phyloP scores from a whole-genome alignment of 2,113 vertebrate species.

The Cyphomyrus discorhynchus region DNA sequence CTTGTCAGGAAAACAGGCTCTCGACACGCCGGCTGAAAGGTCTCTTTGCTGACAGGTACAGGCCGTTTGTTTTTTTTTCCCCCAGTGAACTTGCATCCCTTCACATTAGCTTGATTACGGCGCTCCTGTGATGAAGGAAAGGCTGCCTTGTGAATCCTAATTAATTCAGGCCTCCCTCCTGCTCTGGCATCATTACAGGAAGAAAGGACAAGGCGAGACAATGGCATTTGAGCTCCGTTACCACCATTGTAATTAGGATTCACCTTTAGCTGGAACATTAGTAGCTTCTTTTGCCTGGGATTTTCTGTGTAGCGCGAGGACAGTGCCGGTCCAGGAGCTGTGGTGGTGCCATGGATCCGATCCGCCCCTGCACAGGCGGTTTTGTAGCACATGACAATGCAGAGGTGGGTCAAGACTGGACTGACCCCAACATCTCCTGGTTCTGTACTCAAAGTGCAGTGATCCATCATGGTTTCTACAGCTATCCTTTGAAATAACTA shows the following conservation, averaged over 20 bases:
- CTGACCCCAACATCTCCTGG: neutral
- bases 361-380: neutral
- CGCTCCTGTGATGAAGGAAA: neutral
- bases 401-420: neutral
- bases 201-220: conserved; percentile 2
- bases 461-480: neutral
- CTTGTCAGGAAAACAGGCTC: neutral
- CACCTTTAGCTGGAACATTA: neutral
- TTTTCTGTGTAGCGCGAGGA: neutral
- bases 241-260: neutral
- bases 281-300: neutral
- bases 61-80: neutral
- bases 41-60: neutral
- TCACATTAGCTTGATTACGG: neutral
- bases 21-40: neutral
- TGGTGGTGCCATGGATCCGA: neutral
- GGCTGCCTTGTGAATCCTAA: neutral
- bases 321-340: neutral
- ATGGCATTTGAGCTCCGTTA: conserved; percentile 5
- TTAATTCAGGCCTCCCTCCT: neutral
- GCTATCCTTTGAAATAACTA: neutral
- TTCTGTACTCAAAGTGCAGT: neutral
- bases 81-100: conserved; percentile 1
- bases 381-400: neutral
- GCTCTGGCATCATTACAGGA: neutral